Percentiles rank a stretch among this genome's conserved stretches.
Conservation (phyloP, 2,113 vertebrate species). For the Ellobius talpinus region DNA sequence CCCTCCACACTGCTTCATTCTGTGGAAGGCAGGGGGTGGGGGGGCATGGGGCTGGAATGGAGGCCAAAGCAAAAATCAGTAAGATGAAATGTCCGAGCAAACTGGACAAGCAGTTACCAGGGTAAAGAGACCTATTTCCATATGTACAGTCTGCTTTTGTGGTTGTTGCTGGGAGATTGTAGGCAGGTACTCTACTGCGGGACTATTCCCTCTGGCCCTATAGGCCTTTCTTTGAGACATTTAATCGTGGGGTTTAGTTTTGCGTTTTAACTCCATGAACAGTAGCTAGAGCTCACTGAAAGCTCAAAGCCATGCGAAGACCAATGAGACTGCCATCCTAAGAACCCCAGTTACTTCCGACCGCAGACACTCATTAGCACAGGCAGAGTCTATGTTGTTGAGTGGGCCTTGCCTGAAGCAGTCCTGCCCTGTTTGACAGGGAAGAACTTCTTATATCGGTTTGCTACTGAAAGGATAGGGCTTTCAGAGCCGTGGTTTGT, state of each 20-base stretch:
- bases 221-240: background rate
- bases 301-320: background rate
- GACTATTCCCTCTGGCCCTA: too few relatives aligned
- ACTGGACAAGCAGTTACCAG: background rate
- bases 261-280: background rate
- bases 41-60: background rate
- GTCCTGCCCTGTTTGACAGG: background rate
- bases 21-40: fast-evolving
- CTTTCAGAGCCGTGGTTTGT: constrained; percentile 25
- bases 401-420: background rate
- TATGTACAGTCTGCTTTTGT: background rate
- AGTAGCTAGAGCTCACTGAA: constrained; percentile 7
- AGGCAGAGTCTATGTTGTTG: background rate
- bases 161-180: background rate
- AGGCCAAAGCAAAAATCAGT: background rate
- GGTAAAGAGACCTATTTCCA: background rate
- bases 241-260: background rate
- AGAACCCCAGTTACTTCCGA: background rate
- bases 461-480: constrained; percentile 22
- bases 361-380: too few relatives aligned
- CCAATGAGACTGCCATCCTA: background rate
- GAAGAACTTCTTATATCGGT: background rate
- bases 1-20: fast-evolving
- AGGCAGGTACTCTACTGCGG: background rate
- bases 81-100: background rate